phyloP scores from a whole-genome alignment of 2,113 vertebrate species.

The Pelvicachromis taeniatus region DNA sequence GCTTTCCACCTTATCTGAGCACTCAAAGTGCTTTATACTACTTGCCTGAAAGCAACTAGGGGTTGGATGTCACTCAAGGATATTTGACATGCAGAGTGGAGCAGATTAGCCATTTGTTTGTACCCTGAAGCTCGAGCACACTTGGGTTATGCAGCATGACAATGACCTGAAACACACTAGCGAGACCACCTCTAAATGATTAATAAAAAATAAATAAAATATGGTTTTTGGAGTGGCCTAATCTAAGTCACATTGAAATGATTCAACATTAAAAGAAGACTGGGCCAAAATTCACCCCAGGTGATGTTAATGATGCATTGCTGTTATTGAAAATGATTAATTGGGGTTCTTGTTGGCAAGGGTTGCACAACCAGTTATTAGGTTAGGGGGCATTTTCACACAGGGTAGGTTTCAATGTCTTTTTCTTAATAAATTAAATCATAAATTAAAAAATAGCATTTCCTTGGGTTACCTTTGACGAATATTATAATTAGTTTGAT shows the following conservation, averaged over 20 bases:
- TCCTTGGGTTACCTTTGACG: too few relatives aligned
- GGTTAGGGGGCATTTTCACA: not conserved
- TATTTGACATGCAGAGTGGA: too few relatives aligned
- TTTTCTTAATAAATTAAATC: fast-evolving
- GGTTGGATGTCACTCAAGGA: too few relatives aligned
- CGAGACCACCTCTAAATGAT: not conserved
- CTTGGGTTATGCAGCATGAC: not conserved
- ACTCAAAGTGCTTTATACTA: too few relatives aligned
- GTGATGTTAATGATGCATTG: fast-evolving
- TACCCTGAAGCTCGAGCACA: not conserved
- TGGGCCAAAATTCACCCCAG: not conserved
- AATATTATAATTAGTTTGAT: too few relatives aligned
- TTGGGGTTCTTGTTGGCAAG: not conserved
- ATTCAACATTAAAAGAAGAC: not conserved
- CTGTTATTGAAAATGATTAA: not conserved
- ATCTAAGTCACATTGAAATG: not conserved
- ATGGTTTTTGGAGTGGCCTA: not conserved
- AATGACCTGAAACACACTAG: not conserved
- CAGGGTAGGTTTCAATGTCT: not conserved
- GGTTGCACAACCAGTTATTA: not conserved
- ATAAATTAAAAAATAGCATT: too few relatives aligned
- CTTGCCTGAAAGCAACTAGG: too few relatives aligned
- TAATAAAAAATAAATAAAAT: not conserved
- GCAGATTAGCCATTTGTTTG: not conserved
- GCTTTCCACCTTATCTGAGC: too few relatives aligned